A percentile compares a stretch with the other conserved stretches of the same genome.
phyloP scores from a whole-genome alignment of 53 echinoderm and acorn worm genomes.

The Mesocentrotus franciscanus region DNA sequence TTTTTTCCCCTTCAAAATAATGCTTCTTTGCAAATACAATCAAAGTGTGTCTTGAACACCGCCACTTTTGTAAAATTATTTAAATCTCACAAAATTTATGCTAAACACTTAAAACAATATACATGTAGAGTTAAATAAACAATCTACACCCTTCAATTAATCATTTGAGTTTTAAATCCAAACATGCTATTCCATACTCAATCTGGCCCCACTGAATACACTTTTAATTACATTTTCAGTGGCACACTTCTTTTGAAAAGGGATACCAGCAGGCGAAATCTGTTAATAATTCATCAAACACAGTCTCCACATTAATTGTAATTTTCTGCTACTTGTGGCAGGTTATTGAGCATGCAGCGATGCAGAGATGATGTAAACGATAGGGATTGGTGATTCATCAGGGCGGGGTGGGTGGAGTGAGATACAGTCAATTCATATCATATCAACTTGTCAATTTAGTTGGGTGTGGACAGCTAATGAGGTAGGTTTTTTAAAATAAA shows the following conservation, averaged over 20 bases:
- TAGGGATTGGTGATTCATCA: background rate
- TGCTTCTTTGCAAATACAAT: too few relatives aligned
- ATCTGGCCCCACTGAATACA: background rate
- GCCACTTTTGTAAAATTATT: background rate
- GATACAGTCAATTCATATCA: background rate
- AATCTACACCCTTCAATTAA: background rate
- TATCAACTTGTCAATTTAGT: background rate
- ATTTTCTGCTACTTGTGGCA: constrained; percentile 27
- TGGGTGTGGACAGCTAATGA: background rate
- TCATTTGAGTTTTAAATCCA: background rate
- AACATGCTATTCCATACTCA: background rate
- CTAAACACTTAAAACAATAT: background rate
- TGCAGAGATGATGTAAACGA: background rate
- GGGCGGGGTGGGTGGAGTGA: constrained; percentile 7
- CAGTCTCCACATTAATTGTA: background rate
- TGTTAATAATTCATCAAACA: background rate
- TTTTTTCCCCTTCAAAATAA: too few relatives aligned
- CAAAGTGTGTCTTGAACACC: too few relatives aligned
- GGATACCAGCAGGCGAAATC: background rate
- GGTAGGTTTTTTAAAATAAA: background rate
- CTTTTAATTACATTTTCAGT: background rate
- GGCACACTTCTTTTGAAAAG: background rate
- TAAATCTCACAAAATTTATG: background rate
- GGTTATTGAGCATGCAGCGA: background rate
- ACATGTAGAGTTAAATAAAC: background rate